Percentiles rank a stretch among this genome's conserved stretches.
Evolutionary conservation across 2,797 vertebrate species (phyloP).

Genomic region (Anabacerthia variegaticeps): DNA sequence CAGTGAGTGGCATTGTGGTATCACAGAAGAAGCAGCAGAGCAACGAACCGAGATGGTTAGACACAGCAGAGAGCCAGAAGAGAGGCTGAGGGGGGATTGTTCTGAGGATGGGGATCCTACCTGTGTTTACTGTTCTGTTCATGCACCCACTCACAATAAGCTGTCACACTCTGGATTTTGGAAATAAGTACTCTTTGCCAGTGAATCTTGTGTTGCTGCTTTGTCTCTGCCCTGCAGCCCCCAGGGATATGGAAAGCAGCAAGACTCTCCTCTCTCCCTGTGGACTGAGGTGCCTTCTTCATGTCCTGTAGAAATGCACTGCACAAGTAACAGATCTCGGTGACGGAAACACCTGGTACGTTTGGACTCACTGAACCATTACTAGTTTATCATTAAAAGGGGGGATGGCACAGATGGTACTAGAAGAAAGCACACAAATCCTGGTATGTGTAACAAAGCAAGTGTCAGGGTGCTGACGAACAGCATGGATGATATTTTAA

Average conservation of each 20-base stretch:
- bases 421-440: not conserved
- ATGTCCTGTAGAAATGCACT: not conserved
- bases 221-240: not conserved
- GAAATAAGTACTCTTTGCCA: not conserved
- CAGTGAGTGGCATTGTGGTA: conserved; percentile 52
- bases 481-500: not conserved
- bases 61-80: not conserved
- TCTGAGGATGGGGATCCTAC: not conserved
- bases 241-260: not conserved
- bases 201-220: not conserved
- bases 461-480: not conserved
- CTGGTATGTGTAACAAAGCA: not conserved
- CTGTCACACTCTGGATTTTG: not conserved
- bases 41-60: not conserved
- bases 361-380: not conserved
- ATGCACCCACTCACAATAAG: not conserved
- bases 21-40: not conserved
- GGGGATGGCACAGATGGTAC: not conserved
- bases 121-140: not conserved
- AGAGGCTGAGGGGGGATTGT: not conserved
- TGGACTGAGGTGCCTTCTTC: not conserved
- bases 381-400: not conserved
- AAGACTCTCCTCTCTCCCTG: not conserved
- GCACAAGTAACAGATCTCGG: not conserved
- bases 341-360: rapidly evolving